Evolutionary conservation across 2,113 vertebrate genomes (phyloP).

Genomic region (Setophaga kirtlandii): DNA sequence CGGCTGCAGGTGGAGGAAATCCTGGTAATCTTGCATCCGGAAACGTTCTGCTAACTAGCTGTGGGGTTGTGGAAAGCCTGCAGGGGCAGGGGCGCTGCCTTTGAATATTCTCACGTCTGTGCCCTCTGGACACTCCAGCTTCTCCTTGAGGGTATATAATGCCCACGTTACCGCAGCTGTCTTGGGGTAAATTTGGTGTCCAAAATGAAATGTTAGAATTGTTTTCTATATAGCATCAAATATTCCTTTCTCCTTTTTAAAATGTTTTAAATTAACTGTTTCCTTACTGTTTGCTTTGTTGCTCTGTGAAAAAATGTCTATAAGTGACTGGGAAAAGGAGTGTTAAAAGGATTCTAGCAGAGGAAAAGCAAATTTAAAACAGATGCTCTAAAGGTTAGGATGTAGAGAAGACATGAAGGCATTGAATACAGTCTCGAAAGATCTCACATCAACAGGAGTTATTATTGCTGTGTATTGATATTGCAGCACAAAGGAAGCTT

Average conservation of each 20-base stretch:
- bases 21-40: too few relatives aligned
- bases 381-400: not conserved
- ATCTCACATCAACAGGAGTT: not conserved
- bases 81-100: rapidly evolving
- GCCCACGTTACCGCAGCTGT: rapidly evolving
- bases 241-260: not conserved
- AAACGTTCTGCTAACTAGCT: not conserved
- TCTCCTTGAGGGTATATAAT: not conserved
- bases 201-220: not conserved
- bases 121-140: not conserved
- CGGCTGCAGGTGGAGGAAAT: not conserved
- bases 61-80: not conserved
- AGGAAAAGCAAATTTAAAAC: not conserved
- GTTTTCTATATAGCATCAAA: not conserved
- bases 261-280: not conserved
- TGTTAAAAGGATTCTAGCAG: not conserved
- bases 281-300: not conserved
- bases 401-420: not conserved
- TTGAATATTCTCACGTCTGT: too few relatives aligned
- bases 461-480: not conserved
- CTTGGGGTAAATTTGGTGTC: not conserved
- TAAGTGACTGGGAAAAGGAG: not conserved
- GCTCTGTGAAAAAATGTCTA: not conserved
- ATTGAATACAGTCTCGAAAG: not conserved
- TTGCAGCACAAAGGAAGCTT: not conserved